Base-by-base conservation (phyloP, 2,888 invertebrate genomes). In the Leptopterna dolabrata region DNA sequence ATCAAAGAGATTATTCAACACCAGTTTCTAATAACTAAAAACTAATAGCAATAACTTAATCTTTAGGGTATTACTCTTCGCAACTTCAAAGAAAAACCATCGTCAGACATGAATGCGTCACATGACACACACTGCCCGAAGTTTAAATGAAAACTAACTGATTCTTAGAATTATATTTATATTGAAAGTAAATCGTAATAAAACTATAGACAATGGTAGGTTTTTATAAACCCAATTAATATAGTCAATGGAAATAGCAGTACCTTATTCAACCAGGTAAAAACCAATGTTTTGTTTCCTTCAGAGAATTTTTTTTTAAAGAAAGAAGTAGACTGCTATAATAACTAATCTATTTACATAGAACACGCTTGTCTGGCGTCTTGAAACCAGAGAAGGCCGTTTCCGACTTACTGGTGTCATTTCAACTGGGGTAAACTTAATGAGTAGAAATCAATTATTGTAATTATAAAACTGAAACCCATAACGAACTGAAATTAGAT, bases 311-410 rank as follows among this genome's bases (percentile, higher is more conserved):
- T 45, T 41, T 78, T 78, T 43, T 45, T 9, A 81, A 63, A 24
- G 63, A 63, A 81, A 81, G 55, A 81, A 81, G 47, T 81, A 83
- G 83, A 83, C 70, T 83, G 70, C 83, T 85, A 83, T 85, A 47
- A 83, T 45, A 73, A 85, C 71, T 85, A 85, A 85, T 85, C 85
- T 73, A 85, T 85, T 73, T 85, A 85, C 85, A 85, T 43, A 85
- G 85, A 85, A 85, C 85, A 85, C 85, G 47, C 85, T 63, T 24
- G 51, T 13, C 70, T 70, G 63, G 43, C 43, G 30, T 70, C 41
- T 41, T 30, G 41, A 41, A 16, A 70, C 71, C 83, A 83, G 70
- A n/a, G 13, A 19, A 63, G 83, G 83, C 83, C 83, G 41, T 63
- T 41, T 70, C 83, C 83, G 83, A 83, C 71, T 36, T 70, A 36